Conservation (phyloP, 64 coral and sea anemone genomes). For the Actinia tenebrosa region DNA sequence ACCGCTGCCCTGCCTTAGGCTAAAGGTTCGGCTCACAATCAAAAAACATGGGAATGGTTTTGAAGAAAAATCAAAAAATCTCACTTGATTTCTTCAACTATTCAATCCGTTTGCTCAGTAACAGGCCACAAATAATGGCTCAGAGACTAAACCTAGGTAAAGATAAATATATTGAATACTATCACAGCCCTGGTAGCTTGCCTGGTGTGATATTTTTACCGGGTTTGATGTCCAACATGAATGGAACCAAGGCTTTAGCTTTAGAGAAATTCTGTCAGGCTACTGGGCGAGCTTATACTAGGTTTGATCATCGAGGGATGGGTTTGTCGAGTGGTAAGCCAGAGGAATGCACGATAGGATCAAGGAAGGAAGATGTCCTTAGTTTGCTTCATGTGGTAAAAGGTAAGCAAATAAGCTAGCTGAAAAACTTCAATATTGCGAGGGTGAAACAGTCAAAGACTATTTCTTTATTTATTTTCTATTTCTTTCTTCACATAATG, state of each 20-base stretch:
- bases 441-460: too few relatives aligned
- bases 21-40: too few relatives aligned
- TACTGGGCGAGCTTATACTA: conserved; percentile 58
- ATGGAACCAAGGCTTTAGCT: conserved; percentile 65
- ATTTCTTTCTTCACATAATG: too few relatives aligned
- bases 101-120: background rate
- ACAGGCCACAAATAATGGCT: background rate
- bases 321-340: conserved; percentile 75
- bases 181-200: conserved; percentile 36
- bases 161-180: conserved; percentile 56
- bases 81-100: background rate
- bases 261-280: conserved; percentile 56
- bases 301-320: conserved; percentile 75
- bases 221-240: conserved; percentile 83
- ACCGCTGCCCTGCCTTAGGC: background rate
- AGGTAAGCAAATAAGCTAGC: conserved; percentile 9
- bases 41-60: background rate
- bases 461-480: too few relatives aligned
- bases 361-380: conserved; percentile 68
- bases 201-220: conserved; percentile 85
- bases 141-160: conserved; percentile 25
- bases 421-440: too few relatives aligned
- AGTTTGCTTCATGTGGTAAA: conserved; percentile 42
- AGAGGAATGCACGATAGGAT: conserved; percentile 63
- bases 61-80: background rate